Conservation (phyloP, 2,888 invertebrate genomes). For the Mongoloraphidia duomilia region DNA sequence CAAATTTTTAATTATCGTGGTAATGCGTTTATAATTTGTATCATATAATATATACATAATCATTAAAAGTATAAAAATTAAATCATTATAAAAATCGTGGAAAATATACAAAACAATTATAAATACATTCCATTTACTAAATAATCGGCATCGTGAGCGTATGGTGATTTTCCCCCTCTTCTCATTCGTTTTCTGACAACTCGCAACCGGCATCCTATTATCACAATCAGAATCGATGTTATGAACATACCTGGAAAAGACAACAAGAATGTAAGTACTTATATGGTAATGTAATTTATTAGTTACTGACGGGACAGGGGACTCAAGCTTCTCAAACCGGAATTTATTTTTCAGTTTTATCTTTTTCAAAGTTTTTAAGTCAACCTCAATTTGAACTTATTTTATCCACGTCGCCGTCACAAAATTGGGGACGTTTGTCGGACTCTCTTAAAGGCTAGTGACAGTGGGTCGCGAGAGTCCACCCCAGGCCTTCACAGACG, state of each 20-base stretch:
- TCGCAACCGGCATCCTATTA: constrained; percentile 71
- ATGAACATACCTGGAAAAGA: constrained; percentile 53
- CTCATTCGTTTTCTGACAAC: constrained; percentile 59
- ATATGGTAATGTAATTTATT: background rate
- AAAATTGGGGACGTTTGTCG: no score
- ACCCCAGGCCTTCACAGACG: no score
- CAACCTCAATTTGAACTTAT: no score
- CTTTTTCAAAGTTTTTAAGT: no score
- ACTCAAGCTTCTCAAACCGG: no score
- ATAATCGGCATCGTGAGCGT: constrained; percentile 90
- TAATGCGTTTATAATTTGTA: background rate
- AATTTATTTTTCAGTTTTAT: no score
- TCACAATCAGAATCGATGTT: constrained; percentile 62
- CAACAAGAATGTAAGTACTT: background rate
- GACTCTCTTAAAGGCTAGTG: no score
- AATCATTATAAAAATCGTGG: constrained; percentile 1
- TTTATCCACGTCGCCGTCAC: no score
- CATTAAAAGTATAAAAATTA: constrained; percentile 3
- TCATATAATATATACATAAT: background rate
- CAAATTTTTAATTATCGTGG: no score
- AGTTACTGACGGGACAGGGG: no score
- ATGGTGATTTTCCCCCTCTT: constrained; percentile 63
- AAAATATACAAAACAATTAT: constrained; percentile 31
- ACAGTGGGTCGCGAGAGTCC: no score
- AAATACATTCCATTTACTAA: constrained; percentile 97